These are phyloP conservation scores for Brachyistius frenatus DNA, from an alignment of 2,113 vertebrate species.

Conservation along the genomic window DNA sequence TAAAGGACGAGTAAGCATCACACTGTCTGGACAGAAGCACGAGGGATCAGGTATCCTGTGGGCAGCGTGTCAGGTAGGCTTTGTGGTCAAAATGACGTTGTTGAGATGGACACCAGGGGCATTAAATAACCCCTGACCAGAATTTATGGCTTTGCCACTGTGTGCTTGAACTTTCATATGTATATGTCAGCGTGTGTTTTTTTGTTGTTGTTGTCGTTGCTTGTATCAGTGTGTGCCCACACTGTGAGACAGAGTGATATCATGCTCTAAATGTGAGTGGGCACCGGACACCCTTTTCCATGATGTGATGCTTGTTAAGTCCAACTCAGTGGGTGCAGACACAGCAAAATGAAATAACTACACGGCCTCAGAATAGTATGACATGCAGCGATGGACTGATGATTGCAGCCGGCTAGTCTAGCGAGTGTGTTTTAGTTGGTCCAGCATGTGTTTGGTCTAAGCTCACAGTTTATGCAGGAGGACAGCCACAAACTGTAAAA, in stretches of 20 bases:
- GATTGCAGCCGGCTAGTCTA: constrained; percentile 48
- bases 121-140: constrained; percentile 66
- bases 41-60: constrained; percentile 50
- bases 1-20: constrained; percentile 55
- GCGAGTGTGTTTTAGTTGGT: constrained; percentile 15
- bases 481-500: not conserved
- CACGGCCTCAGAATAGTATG: constrained; percentile 62
- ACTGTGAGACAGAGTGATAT: constrained; percentile 67
- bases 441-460: constrained; percentile 36
- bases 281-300: constrained; percentile 68
- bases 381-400: constrained; percentile 51
- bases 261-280: constrained; percentile 69
- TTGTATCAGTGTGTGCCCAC: constrained; percentile 31
- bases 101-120: constrained; percentile 51
- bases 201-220: constrained; percentile 5
- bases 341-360: constrained; percentile 70
- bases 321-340: constrained; percentile 62
- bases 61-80: constrained; percentile 48
- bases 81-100: constrained; percentile 50
- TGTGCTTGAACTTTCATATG: constrained; percentile 26
- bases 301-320: constrained; percentile 68
- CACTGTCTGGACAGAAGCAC: constrained; percentile 45
- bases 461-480: constrained; percentile 33
- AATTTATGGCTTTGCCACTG: constrained; percentile 58
- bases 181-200: not conserved